A percentile compares a stretch with the other conserved stretches of the same genome.
Evolutionary conservation across 2,888 invertebrate species (phyloP).

Genomic region (Ypsolopha scabrella): DNA sequence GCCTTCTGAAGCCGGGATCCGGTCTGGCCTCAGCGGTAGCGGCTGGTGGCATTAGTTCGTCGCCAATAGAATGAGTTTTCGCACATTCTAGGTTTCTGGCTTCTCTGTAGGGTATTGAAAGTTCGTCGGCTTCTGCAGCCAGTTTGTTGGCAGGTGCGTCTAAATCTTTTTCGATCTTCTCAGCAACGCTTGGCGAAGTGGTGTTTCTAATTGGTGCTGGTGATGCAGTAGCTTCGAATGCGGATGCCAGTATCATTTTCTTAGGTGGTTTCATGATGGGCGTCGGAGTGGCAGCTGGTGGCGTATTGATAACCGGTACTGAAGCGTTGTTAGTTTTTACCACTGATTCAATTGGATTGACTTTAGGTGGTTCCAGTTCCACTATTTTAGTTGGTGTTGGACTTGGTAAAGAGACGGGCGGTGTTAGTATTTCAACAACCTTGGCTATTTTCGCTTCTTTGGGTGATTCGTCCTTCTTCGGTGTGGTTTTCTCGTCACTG

Average conservation of each 20-base stretch:
- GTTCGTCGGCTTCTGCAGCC: conserved; percentile 13
- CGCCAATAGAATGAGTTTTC: not conserved
- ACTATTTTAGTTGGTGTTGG: conserved; percentile 15
- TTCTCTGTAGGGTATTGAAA: conserved; percentile 1
- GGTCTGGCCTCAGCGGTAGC: conserved; percentile 4
- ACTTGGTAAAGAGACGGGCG: not conserved
- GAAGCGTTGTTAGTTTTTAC: no score
- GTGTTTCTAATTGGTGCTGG: conserved; percentile 14
- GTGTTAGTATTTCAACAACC: conserved; percentile 17
- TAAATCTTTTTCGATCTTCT: conserved; percentile 3
- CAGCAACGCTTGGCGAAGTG: conserved; percentile 12
- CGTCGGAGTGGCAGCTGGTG: conserved; percentile 22
- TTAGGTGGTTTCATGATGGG: conserved; percentile 55
- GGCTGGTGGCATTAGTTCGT: conserved; percentile 4
- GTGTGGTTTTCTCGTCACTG: conserved; percentile 63
- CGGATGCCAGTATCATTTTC: conserved; percentile 51
- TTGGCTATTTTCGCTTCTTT: conserved; percentile 39
- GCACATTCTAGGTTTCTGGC: conserved; percentile 2
- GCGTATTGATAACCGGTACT: conserved; percentile 3
- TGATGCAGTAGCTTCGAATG: conserved; percentile 39
- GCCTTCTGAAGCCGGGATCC: not conserved
- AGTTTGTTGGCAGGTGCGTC: not conserved
- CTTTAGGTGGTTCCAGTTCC: conserved; percentile 12
- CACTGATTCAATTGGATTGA: no score
- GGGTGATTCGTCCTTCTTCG: conserved; percentile 33